Percentiles rank a stretch among this genome's conserved stretches.
Conservation (phyloP, 2,888 invertebrate species). For the Synanthedon formicaeformis region DNA sequence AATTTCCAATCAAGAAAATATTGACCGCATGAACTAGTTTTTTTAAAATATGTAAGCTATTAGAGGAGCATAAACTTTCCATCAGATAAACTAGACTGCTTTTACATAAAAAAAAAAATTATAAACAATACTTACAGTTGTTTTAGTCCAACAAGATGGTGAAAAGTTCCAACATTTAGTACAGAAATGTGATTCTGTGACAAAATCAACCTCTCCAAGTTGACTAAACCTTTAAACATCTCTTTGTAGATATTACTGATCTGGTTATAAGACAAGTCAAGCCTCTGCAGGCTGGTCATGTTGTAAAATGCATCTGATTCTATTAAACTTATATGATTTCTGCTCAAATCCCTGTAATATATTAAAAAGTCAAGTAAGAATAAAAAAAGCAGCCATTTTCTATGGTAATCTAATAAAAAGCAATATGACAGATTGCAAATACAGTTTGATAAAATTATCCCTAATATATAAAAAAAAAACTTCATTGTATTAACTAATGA, state of each 20-base stretch:
- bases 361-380: slow-evolving; percentile 2
- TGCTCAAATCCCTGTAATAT: slow-evolving; percentile 80
- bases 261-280: slow-evolving; percentile 79
- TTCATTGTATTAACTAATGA: too few species aligned
- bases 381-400: not conserved
- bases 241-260: slow-evolving; percentile 76
- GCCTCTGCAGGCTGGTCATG: slow-evolving; percentile 75
- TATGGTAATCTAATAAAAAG: too few species aligned
- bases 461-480: too few species aligned
- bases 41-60: too few species aligned
- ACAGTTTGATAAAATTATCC: too few species aligned
- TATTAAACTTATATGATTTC: slow-evolving; percentile 80
- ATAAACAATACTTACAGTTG: slow-evolving; percentile 74
- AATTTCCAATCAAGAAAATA: too few species aligned
- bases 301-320: slow-evolving; percentile 81
- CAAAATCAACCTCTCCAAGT: slow-evolving; percentile 77
- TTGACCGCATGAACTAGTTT: too few species aligned
- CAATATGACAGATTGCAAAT: too few species aligned
- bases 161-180: slow-evolving; percentile 79
- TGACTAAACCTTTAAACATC: slow-evolving; percentile 76
- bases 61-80: too few species aligned
- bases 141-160: slow-evolving; percentile 75
- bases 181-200: slow-evolving; percentile 79
- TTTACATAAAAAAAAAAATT: too few species aligned
- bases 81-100: too few species aligned